These are phyloP conservation scores for Microcebus tavaratra DNA, from an alignment of 2,113 vertebrate species.

Conservation along the genomic window DNA sequence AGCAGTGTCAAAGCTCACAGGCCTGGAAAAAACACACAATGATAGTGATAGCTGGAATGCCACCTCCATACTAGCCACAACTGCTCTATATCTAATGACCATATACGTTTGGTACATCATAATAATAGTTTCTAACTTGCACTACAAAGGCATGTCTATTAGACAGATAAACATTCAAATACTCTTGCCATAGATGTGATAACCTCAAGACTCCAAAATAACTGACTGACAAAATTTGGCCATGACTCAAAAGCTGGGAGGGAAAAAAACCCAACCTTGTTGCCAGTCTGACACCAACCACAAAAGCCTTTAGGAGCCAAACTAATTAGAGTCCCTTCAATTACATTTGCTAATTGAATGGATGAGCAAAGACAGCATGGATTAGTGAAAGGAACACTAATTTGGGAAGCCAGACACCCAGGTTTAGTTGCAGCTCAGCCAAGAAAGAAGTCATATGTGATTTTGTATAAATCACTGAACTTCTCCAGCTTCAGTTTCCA, in stretches of 20 bases:
- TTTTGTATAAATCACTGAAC: constrained; percentile 46
- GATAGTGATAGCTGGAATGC: constrained; percentile 30
- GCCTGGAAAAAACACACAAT: constrained; percentile 60
- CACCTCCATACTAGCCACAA: constrained; percentile 14
- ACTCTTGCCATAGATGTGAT: constrained; percentile 35
- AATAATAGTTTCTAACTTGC: constrained; percentile 25
- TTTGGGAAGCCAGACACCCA: constrained; percentile 10
- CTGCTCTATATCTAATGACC: constrained; percentile 1
- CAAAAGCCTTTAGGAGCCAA: constrained; percentile 68
- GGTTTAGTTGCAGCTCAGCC: constrained; percentile 10
- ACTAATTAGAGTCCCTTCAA: constrained; percentile 64
- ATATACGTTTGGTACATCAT: not conserved
- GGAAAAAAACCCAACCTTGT: not conserved
- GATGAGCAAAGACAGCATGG: constrained; percentile 39
- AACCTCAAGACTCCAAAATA: constrained; percentile 62
- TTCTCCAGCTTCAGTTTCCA: not conserved
- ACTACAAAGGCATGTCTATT: constrained; percentile 34
- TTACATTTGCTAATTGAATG: constrained; percentile 67
- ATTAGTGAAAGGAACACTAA: constrained; percentile 47
- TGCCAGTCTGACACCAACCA: constrained; percentile 55
- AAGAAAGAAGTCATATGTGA: constrained; percentile 18
- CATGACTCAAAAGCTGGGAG: constrained; percentile 53
- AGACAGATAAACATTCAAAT: constrained; percentile 42
- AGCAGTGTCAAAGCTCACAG: constrained; percentile 62
- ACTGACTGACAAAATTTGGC: constrained; percentile 60